Conservation (phyloP, 2,797 vertebrate species). For the Sebastes matsubarae region DNA sequence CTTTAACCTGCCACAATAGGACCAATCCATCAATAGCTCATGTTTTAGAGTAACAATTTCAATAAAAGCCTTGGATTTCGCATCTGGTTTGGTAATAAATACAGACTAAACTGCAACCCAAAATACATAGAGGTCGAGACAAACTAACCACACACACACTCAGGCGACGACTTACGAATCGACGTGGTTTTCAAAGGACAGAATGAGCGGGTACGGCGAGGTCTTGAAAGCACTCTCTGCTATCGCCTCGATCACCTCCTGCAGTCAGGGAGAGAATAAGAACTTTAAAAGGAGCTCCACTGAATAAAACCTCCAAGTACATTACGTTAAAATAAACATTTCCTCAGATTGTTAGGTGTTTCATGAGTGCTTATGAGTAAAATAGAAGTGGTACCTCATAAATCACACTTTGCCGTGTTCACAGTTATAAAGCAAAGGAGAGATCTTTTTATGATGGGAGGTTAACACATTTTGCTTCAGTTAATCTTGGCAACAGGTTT, state of each 20-base stretch:
- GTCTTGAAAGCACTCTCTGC: slow-evolving; percentile 93
- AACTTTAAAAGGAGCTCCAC: neutral
- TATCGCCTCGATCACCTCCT: slow-evolving; percentile 94
- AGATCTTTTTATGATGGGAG: neutral
- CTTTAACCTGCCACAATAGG: neutral
- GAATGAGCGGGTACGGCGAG: slow-evolving; percentile 88
- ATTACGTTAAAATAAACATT: neutral
- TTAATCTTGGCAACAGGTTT: neutral
- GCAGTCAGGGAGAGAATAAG: slow-evolving; percentile 3
- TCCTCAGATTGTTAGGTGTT: neutral
- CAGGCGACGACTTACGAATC: slow-evolving; percentile 87
- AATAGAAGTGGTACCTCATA: neutral
- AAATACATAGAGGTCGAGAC: neutral
- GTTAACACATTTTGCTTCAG: neutral
- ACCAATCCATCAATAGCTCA: too few species aligned
- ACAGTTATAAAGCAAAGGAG: neutral
- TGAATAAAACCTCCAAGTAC: neutral
- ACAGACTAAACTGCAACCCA: neutral
- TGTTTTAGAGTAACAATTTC: too few species aligned
- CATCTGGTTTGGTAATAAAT: neutral
- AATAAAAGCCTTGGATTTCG: neutral
- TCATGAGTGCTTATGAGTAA: neutral
- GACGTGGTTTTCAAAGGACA: slow-evolving; percentile 95
- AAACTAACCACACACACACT: neutral
- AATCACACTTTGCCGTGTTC: neutral